Conservation (phyloP, 2,797 vertebrate genomes). For the Rhinogobio ventralis region DNA sequence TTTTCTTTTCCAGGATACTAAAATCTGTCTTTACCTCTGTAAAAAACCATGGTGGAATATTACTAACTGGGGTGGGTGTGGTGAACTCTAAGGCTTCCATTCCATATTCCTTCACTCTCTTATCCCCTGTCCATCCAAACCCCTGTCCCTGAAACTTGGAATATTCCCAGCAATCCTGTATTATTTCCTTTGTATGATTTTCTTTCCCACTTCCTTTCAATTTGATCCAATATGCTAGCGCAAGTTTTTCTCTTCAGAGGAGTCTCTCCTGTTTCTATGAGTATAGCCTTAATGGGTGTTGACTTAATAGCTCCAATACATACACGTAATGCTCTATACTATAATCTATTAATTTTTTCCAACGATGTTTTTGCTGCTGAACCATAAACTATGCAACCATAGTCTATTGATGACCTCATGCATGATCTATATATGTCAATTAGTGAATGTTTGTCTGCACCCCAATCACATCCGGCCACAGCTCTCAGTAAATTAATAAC, state of each 20-base stretch:
- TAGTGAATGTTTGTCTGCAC: background rate
- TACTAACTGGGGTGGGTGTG: too few species aligned
- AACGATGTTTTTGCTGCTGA: background rate
- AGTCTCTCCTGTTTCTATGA: background rate
- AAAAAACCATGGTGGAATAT: too few species aligned
- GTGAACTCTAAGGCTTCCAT: too few species aligned
- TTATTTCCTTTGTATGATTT: background rate
- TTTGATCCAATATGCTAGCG: background rate
- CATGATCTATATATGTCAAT: background rate
- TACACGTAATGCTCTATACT: background rate
- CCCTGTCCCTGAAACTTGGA: background rate
- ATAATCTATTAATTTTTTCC: background rate
- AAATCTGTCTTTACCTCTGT: background rate
- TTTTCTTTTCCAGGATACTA: too few species aligned
- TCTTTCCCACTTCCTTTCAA: background rate
- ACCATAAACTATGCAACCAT: background rate
- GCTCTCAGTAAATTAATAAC: background rate
- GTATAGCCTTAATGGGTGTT: background rate
- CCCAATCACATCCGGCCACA: background rate
- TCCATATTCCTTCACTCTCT: background rate
- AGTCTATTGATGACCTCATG: background rate
- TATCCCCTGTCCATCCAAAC: background rate
- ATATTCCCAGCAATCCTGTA: background rate
- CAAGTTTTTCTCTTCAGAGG: background rate
- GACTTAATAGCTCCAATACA: background rate